phyloP scores from a whole-genome alignment of 2,113 vertebrate genomes.

The Boulengeromyrus knoepffleri region DNA sequence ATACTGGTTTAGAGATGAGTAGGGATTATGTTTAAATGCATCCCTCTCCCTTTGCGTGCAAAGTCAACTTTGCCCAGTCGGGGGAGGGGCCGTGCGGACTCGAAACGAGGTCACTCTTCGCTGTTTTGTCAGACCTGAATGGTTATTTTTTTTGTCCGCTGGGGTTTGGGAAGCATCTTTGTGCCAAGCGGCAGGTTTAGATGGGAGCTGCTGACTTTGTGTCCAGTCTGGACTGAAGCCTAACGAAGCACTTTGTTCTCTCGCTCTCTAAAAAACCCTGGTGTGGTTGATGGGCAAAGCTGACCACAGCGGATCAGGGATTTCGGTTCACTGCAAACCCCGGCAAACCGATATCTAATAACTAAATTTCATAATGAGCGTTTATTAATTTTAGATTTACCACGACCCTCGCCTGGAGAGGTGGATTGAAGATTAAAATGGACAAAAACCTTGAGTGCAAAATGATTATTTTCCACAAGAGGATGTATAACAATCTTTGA shows the following conservation, averaged over 20 bases:
- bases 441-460: not conserved
- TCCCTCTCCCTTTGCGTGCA: not conserved
- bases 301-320: not conserved
- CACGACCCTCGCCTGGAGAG: not conserved
- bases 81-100: not conserved
- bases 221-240: not conserved
- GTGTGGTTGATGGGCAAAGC: not conserved
- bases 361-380: not conserved
- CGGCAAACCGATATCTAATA: not conserved
- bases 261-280: not conserved
- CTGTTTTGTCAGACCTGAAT: conserved; percentile 1
- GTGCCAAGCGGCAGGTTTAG: conserved; percentile 4
- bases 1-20: not conserved
- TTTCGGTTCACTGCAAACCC: not conserved
- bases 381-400: not conserved
- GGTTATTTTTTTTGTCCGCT: not conserved
- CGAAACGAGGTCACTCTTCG: not conserved
- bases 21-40: not conserved
- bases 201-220: not conserved
- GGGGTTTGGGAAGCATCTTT: not conserved
- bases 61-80: not conserved
- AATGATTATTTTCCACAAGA: not conserved
- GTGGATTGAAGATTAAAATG: not conserved
- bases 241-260: not conserved
- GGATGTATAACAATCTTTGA: not conserved